A percentile compares a stretch with the other conserved stretches of the same genome.
phyloP scores from a whole-genome alignment of 2,113 vertebrate species.

The Elanoides forficatus region DNA sequence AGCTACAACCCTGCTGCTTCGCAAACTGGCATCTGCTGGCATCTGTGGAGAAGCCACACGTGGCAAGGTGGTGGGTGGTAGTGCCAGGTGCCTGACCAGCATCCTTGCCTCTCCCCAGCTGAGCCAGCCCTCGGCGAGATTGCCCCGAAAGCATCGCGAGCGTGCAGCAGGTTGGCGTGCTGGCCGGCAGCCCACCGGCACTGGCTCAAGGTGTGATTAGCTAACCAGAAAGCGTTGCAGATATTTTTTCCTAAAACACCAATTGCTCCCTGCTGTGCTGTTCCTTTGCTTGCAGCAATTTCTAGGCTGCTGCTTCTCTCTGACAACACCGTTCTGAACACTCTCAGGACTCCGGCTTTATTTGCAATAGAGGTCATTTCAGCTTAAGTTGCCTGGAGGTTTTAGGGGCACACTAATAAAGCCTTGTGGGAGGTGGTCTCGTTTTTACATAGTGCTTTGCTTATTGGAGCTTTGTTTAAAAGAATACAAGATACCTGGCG shows the following conservation, averaged over 20 bases:
- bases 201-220: neutral
- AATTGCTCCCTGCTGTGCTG: neutral
- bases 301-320: neutral
- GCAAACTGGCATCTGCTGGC: neutral
- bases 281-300: neutral
- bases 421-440: neutral
- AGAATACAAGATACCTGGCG: neutral
- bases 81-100: no score
- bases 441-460: neutral
- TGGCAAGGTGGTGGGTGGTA: neutral
- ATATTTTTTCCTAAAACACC: neutral
- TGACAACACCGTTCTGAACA: rapidly evolving
- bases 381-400: neutral
- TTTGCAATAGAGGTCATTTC: neutral
- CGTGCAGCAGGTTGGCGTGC: rapidly evolving
- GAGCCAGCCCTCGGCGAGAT: rapidly evolving
- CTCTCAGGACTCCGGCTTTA: neutral
- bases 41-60: rapidly evolving
- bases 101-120: neutral
- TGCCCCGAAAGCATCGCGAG: rapidly evolving
- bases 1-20: neutral
- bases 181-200: neutral
- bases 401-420: neutral
- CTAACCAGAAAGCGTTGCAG: neutral
- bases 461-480: neutral